A percentile compares a stretch with the other conserved stretches of the same genome.
Evolutionary conservation across 2,797 vertebrate genomes (phyloP).

Genomic region (Erpetoichthys calabaricus): DNA sequence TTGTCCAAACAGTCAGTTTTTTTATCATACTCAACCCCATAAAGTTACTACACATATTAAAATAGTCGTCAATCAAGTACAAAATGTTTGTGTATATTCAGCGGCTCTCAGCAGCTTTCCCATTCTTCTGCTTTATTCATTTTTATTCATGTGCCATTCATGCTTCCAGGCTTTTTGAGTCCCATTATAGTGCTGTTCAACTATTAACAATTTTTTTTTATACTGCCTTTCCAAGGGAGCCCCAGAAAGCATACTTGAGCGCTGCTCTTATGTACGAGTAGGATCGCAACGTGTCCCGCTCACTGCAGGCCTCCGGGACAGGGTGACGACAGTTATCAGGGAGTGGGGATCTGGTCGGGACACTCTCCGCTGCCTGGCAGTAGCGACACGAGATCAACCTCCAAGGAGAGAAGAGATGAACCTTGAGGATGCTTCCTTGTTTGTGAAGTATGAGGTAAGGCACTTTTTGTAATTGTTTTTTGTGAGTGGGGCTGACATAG

Average conservation of each 20-base stretch:
- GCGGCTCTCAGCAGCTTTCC: too few relatives aligned
- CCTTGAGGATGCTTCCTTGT: slow-evolving; percentile 44
- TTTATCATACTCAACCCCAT: too few relatives aligned
- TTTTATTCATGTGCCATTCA: not conserved
- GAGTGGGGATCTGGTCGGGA: slow-evolving; percentile 54
- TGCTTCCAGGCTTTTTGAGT: not conserved
- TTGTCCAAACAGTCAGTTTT: too few relatives aligned
- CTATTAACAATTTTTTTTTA: not conserved
- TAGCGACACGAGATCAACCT: slow-evolving; percentile 53
- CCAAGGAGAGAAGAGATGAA: slow-evolving; percentile 45
- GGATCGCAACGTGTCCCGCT: slow-evolving; percentile 32
- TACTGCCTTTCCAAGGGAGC: slow-evolving; percentile 36
- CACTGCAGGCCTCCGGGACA: slow-evolving; percentile 34
- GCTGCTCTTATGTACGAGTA: slow-evolving; percentile 43
- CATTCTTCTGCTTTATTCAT: not conserved
- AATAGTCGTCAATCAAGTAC: too few relatives aligned
- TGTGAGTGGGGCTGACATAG: too few relatives aligned
- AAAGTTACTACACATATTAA: too few relatives aligned
- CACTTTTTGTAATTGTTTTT: too few relatives aligned
- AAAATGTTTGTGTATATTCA: too few relatives aligned
- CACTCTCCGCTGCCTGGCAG: slow-evolving; percentile 55
- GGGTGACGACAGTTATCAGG: slow-evolving; percentile 42
- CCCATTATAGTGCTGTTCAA: not conserved
- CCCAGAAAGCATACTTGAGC: slow-evolving; percentile 55
- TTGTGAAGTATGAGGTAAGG: slow-evolving; percentile 48